Evolutionary conservation across 1,140 invertebrate species (phyloP), one percentile per base, ranked within the genome.

Genomic region (Macrotrachela quadricornifera): DNA sequence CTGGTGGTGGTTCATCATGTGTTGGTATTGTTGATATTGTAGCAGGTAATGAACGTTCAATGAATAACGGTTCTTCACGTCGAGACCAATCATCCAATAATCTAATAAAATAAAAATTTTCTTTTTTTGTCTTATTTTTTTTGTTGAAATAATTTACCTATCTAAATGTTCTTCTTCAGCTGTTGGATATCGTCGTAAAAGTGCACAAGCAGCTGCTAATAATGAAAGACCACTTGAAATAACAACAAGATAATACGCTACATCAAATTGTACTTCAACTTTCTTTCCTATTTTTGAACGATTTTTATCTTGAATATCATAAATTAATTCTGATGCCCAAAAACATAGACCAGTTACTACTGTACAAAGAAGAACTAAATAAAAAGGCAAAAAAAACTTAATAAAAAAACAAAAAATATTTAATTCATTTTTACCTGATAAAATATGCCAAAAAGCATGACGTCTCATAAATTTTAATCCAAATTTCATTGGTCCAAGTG

Each of bases 81-180:
- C 17, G 15, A 10, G 37, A 30, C 17, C 46, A 53, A 15, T 53
- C 51, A 41, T 48, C 51, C 14, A 53, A 4, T 8, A 30, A 30
- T 30, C 21, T 30, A 30, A n/a, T n/a, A n/a, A n/a, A 4, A 30
- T 30, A 30, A 4, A 30, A 30, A 30, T 30, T 4, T 30, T 30
- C 21, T 4, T 4, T 30, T 2, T 8, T 30, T 2, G 21, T 4
- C n/a, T 30, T 4, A 2, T 30, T 30, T 30, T 30, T 4, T 8
- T 4, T 4, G 8, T 4, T 30, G 8, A 30, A 30, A 4, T 30
- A 30, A 30, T 8, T 30, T 30, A 30, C 21, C 51, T 17, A 18
- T 47, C 51, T 8, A 53, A 37, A n/a, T 53, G 51, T 16, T 53
- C 51, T 13, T 53, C 51, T 46, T 53, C 51, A 43, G 46, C 51